Evolutionary conservation across 1,140 invertebrate species (phyloP), one percentile per base, ranked within the genome.

Genomic region (Orchesella cincta): DNA sequence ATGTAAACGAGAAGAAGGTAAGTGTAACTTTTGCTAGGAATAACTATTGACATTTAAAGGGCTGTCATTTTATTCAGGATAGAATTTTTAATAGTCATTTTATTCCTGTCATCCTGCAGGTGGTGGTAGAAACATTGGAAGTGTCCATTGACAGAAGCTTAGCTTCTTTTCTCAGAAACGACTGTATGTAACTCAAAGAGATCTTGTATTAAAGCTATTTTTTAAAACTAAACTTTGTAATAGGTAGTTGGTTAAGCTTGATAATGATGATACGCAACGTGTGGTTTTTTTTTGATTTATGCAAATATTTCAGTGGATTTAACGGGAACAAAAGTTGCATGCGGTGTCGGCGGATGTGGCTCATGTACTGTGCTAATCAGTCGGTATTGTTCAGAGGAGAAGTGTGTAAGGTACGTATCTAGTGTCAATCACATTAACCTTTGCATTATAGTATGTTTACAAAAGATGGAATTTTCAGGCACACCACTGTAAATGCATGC

Each of bases 401-500:
- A 67, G 5, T 31, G 62, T n/a, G 31, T 67, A 5, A 29, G 31
- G 62, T 67, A 57, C 3, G 54, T 26, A 8, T 8, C 23, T 64
- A 29, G 57, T 64, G 26, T 12, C 57, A 14, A 71, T n/a, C n/a
- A n/a, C n/a, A n/a, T n/a, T n/a, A n/a, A n/a, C n/a, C n/a, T n/a
- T n/a, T n/a, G n/a, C n/a, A n/a, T n/a, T n/a, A n/a, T n/a, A n/a
- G n/a, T n/a, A n/a, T n/a, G n/a, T n/a, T n/a, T n/a, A n/a, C n/a
- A n/a, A n/a, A n/a, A n/a, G n/a, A n/a, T n/a, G n/a, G 28, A 46
- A 16, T 72, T 46, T 46, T n/a, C 57, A 95, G 94, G 84, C 94
- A 98, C 86, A 87, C 93, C 75, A 90, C 94, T 14, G 92, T 94
- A 3, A 98, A 98, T 85, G 93, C 94, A 0, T 97, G 95, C 83